Evolutionary conservation across 2,113 vertebrate species (phyloP), one percentile per base, ranked within the genome.

Genomic region (Microtus ochrogaster): DNA sequence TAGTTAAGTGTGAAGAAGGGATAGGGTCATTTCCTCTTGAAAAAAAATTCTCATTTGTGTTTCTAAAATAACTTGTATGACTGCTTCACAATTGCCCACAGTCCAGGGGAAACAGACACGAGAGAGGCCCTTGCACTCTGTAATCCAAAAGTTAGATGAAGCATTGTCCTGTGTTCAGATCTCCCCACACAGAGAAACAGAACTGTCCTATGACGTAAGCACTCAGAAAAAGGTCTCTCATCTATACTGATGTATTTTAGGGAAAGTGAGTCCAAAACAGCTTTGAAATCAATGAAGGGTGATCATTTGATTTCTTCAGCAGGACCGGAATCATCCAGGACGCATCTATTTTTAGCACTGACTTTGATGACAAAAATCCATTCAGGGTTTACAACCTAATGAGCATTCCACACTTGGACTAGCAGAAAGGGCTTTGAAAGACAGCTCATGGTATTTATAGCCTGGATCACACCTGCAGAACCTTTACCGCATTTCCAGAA

Each of bases 351-450:
- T 93, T 97, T 96, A 97, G 96, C 81, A 24, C 73, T 41, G 0
- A 55, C 90, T 95, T 95, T 97, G 96, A 92, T 92, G 92, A 79
- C 85, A 74, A 39, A 84, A 87, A 47, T 63, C 76, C 72, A 91
- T 82, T 73, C 19, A 14, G 55, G 89, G 83, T 76, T 92, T 76
- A 91, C 83, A 78, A 89, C 96, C 92, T 82, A 96, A 96, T 95
- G 91, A 85, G 85, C 70, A 81, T 92, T 81, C 91, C 91, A 88
- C 83, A 96, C 79, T 79, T 92, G 90, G 70, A 86, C 91, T 5
- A 65, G 30, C 52, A 89, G 79, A 22, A 10, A 91, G 49, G 78
- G 26, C 76, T 95, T 87, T 94, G 90, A 91, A 79, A 97, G 92
- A 66, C 9, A 49, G 94, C 70, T 49, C 0, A 7, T 44, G 90